Evolutionary conservation across 2,888 invertebrate species (phyloP).

Genomic region (Incurvaria masculella): DNA sequence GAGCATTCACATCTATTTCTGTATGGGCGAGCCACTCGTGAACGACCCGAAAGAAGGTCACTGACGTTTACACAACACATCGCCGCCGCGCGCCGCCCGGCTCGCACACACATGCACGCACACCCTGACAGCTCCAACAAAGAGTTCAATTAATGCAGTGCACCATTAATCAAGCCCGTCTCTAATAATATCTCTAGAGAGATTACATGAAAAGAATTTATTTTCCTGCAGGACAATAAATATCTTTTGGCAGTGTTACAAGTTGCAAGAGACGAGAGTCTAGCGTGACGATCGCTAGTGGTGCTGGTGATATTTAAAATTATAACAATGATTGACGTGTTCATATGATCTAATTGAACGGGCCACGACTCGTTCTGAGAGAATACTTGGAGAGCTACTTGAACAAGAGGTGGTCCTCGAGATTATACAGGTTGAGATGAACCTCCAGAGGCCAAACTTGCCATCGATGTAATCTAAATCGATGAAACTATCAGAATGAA

Average conservation of each 20-base stretch:
- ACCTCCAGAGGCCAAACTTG: too few relatives aligned
- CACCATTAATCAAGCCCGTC: not conserved
- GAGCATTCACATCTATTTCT: not conserved
- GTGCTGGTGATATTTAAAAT: too few relatives aligned
- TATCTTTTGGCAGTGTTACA: conserved; percentile 45
- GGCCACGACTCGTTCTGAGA: too few relatives aligned
- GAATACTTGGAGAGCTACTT: too few relatives aligned
- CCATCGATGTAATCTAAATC: too few relatives aligned
- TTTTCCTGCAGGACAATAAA: conserved; percentile 51
- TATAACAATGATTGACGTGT: not conserved
- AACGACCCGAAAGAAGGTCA: not conserved
- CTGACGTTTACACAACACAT: not conserved
- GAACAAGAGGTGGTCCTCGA: too few relatives aligned
- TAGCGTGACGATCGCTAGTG: not conserved
- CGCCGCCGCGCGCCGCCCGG: not conserved
- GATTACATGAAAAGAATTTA: conserved; percentile 50
- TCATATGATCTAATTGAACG: not conserved
- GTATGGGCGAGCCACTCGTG: not conserved
- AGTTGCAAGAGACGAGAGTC: not conserved
- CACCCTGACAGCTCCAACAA: not conserved
- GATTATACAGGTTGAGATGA: too few relatives aligned
- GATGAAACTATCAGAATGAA: too few relatives aligned
- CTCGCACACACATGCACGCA: not conserved
- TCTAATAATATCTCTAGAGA: not conserved
- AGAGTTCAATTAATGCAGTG: not conserved